Percentiles rank a stretch among this genome's conserved stretches.
phyloP scores from a whole-genome alignment of 2,113 vertebrate genomes.

The Daboia siamensis region DNA sequence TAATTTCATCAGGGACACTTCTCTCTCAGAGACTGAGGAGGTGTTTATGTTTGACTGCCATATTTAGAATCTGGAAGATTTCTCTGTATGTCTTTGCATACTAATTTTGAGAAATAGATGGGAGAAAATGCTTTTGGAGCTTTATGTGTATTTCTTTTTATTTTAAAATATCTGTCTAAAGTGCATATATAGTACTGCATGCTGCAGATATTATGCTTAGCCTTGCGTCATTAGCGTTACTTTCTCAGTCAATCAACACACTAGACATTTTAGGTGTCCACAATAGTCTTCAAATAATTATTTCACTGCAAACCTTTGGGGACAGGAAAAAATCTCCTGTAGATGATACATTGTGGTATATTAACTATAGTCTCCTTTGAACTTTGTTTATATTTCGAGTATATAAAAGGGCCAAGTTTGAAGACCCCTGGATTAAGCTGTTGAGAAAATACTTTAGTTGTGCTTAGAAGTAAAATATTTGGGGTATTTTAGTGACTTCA shows the following conservation, averaged over 20 bases:
- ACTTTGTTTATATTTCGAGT: background rate
- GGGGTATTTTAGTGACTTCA: background rate
- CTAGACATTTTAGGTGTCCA: constrained; percentile 7
- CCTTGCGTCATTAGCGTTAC: background rate
- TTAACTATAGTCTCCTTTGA: constrained; percentile 7
- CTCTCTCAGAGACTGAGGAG: background rate
- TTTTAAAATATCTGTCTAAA: background rate
- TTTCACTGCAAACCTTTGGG: constrained; percentile 26
- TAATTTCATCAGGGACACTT: background rate
- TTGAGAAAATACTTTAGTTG: background rate
- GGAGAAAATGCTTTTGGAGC: background rate
- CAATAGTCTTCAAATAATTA: constrained; percentile 13
- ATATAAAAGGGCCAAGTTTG: background rate
- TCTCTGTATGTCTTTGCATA: background rate
- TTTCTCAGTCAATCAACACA: background rate
- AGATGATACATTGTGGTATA: constrained; percentile 10
- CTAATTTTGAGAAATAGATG: background rate
- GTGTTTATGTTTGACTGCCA: background rate
- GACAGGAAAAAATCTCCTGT: constrained; percentile 42
- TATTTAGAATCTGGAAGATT: background rate
- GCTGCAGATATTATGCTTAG: background rate
- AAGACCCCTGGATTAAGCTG: background rate
- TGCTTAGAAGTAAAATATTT: background rate
- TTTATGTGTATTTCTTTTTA: background rate
- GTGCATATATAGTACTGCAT: background rate